Evolutionary conservation across 2,113 vertebrate genomes (phyloP).

Genomic region (Mohoua ochrocephala): DNA sequence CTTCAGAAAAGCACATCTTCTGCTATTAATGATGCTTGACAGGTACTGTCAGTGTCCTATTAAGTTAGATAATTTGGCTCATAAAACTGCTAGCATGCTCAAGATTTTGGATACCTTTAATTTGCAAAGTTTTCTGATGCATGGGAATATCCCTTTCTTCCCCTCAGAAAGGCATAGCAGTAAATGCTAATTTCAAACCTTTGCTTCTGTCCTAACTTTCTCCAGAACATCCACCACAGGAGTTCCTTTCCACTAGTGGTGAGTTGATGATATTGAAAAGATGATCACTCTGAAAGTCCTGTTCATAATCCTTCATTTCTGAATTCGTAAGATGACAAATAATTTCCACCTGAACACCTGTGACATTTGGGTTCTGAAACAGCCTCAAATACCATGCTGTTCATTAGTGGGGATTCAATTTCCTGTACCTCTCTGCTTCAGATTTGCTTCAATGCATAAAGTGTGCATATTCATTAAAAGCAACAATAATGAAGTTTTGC

Average conservation of each 20-base stretch:
- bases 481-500: slow-evolving; percentile 58
- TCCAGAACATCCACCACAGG: neutral
- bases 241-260: neutral
- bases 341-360: slow-evolving; percentile 47
- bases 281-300: neutral
- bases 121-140: neutral
- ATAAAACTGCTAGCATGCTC: neutral
- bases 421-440: slow-evolving; percentile 27
- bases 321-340: neutral
- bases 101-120: neutral
- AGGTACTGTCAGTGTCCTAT: neutral
- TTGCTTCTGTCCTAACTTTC: neutral
- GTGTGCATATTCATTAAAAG: slow-evolving; percentile 42
- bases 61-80: neutral
- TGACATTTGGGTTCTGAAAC: slow-evolving; percentile 41
- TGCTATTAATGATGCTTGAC: neutral
- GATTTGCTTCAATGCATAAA: slow-evolving; percentile 44
- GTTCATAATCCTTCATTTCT: neutral
- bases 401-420: slow-evolving; percentile 56
- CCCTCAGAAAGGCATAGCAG: neutral
- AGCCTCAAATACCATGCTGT: slow-evolving; percentile 25
- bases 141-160: neutral
- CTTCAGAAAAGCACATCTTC: neutral
- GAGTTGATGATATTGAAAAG: neutral
- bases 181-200: neutral